Evolutionary conservation across 2,113 vertebrate genomes (phyloP), one percentile per base, ranked within the genome.

Genomic region (Rutilus rutilus): DNA sequence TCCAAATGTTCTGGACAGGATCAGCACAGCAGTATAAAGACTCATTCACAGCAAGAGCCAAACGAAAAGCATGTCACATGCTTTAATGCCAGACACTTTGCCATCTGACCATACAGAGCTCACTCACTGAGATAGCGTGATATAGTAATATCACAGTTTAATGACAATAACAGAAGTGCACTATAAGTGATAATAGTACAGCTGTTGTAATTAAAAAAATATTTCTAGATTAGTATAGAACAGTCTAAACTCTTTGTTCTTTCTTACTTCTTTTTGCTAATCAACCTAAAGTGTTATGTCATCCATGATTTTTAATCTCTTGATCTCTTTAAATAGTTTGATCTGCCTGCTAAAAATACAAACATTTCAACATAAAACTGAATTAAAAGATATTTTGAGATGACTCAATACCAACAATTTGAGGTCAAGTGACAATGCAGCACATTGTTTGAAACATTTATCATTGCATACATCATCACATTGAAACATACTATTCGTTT

Each of bases 1-100:
- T 92, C 87, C 86, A 45, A 52, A 21, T 67, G 79, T 79, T 88
- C 82, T 84, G 84, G 33, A 73, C 25, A 86, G 88, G 60, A 89
- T 91, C 89, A 90, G 4, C 10, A 2, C 47, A 52, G 25, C 17
- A 12, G 47, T 30, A 54, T 52, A 77, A 77, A 30, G 75, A 77
- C 50, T 33, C 27, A 54, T 54, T 77, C 25, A 77, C 47, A 36
- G 6, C 73, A 52, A 30, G 45, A 27, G 14, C 50, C n/a, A 21
- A 30, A 30, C 0, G 4, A 39, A 71, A 71, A 71, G 36, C 36
- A 71, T 71, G 19, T 42, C 36, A 71, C 67, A 12, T 71, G 67
- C 67, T 71, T 69, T 69, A 69, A 71, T 42, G 36, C 9, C 39
- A 42, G 67, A 42, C 33, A 42, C 67, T 71, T 71, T 71, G 4